Evolutionary conservation across 2,113 vertebrate species (phyloP).

Genomic region (Labrus mixtus): DNA sequence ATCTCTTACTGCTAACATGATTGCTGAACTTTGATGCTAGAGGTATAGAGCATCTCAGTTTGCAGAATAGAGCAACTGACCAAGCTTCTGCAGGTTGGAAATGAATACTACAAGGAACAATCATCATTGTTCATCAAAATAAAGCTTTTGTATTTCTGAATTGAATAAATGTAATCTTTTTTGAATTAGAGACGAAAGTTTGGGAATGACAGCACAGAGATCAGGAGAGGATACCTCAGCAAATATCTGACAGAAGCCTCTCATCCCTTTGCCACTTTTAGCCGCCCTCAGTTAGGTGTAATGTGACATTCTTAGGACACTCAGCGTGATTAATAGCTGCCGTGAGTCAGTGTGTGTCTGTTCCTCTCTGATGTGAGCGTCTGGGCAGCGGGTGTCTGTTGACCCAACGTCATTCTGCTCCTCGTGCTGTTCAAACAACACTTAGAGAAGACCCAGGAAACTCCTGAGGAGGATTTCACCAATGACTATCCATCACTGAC

Average conservation of each 20-base stretch:
- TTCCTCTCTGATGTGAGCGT: constrained; percentile 82
- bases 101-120: too few relatives aligned
- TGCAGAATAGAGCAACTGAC: too few relatives aligned
- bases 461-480: constrained; percentile 70
- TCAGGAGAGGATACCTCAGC: not conserved
- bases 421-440: constrained; percentile 86
- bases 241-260: constrained; percentile 40
- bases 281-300: constrained; percentile 50
- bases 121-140: too few relatives aligned
- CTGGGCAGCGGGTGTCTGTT: constrained; percentile 83
- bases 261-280: constrained; percentile 18
- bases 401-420: constrained; percentile 84
- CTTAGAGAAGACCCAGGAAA: constrained; percentile 84
- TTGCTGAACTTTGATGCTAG: too few relatives aligned
- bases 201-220: not conserved
- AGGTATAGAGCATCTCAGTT: too few relatives aligned
- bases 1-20: too few relatives aligned
- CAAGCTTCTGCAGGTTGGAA: too few relatives aligned
- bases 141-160: too few relatives aligned
- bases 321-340: constrained; percentile 60
- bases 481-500: constrained; percentile 54
- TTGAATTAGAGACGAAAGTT: too few relatives aligned
- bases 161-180: too few relatives aligned
- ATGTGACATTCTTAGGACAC: constrained; percentile 48
- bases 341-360: constrained; percentile 77